These are phyloP conservation scores for Lydus trimaculatus DNA, from an alignment of 2,888 invertebrate genomes.

Conservation along the genomic window DNA sequence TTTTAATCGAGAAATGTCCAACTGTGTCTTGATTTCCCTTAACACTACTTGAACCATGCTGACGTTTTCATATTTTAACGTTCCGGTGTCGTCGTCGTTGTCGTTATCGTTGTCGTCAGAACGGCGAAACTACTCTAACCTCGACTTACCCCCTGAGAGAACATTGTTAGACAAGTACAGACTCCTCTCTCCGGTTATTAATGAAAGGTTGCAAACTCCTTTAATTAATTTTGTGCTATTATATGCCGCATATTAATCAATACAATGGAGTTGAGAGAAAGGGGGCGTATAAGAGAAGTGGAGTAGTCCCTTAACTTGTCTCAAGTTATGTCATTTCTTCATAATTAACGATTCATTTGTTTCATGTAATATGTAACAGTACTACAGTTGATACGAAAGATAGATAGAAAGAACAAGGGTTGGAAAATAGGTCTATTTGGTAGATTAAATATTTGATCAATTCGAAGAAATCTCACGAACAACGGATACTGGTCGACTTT, in stretches of 20 bases:
- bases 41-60: slow-evolving; percentile 25
- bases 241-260: slow-evolving; percentile 61
- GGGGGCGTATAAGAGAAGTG: background rate
- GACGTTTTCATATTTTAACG: background rate
- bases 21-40: slow-evolving; percentile 22
- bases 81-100: background rate
- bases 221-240: slow-evolving; percentile 62
- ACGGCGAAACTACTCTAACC: slow-evolving; percentile 32
- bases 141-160: slow-evolving; percentile 28
- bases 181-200: slow-evolving; percentile 58
- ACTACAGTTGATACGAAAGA: background rate
- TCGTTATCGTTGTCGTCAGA: slow-evolving; percentile 21
- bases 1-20: slow-evolving; percentile 47
- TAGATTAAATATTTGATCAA: background rate
- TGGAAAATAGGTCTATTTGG: background rate
- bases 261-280: slow-evolving; percentile 43
- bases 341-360: slow-evolving; percentile 19
- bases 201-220: slow-evolving; percentile 61
- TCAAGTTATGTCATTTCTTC: slow-evolving; percentile 31
- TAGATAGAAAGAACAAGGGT: background rate
- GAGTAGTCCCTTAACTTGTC: slow-evolving; percentile 25
- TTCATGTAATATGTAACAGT: too few relatives aligned
- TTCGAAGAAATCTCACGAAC: background rate
- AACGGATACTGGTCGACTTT: slow-evolving; percentile 20
- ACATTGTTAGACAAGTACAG: slow-evolving; percentile 49